Evolutionary conservation across 2,113 vertebrate species (phyloP).

Genomic region (Sula dactylatra): DNA sequence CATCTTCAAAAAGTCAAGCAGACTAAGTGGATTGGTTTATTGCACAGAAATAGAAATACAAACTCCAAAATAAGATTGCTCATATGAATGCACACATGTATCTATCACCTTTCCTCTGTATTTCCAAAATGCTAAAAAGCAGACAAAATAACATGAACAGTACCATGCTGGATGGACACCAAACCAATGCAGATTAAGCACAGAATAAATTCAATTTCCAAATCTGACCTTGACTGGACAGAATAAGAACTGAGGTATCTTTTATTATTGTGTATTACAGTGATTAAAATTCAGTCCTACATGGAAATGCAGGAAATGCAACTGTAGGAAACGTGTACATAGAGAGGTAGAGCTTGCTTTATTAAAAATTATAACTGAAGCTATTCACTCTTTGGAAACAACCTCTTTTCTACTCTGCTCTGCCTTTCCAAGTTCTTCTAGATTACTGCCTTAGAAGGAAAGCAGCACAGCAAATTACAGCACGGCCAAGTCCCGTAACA

Average conservation of each 20-base stretch:
- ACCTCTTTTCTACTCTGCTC: background rate
- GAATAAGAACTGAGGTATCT: background rate
- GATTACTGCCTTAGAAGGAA: background rate
- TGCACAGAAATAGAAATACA: slow-evolving; percentile 12
- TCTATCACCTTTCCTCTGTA: background rate
- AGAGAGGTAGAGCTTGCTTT: background rate
- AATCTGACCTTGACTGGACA: background rate
- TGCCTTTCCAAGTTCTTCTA: background rate
- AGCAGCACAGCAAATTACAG: background rate
- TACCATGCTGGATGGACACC: background rate
- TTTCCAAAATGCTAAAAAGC: background rate
- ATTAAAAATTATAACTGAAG: background rate
- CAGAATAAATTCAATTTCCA: background rate
- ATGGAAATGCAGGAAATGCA: background rate
- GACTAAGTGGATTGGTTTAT: slow-evolving; percentile 22
- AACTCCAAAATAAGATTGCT: background rate
- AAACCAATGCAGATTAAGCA: background rate
- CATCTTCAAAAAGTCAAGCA: slow-evolving; percentile 57
- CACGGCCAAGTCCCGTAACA: background rate
- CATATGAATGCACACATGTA: background rate
- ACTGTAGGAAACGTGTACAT: background rate
- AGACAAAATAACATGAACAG: background rate
- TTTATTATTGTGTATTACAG: background rate
- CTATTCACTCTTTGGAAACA: background rate
- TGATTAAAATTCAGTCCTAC: background rate